phyloP scores from a whole-genome alignment of 2,888 invertebrate species.

The Cerceris ruficornis region DNA sequence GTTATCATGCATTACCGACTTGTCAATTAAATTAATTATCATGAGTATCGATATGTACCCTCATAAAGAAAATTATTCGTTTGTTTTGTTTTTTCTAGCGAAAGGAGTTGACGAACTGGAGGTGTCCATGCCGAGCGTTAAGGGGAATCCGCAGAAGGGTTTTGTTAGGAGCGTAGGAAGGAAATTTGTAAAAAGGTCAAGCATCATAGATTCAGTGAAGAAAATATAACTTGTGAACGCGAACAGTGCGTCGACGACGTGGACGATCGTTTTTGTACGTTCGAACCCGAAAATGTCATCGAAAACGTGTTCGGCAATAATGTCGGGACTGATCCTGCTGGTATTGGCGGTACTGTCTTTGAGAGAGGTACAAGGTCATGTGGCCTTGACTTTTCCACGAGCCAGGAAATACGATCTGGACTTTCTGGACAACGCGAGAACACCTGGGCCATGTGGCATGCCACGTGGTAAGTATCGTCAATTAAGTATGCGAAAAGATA shows the following conservation, averaged over 20 bases:
- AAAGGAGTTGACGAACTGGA: conserved; percentile 49
- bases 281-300: conserved; percentile 42
- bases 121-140: conserved; percentile 62
- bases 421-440: conserved; percentile 95
- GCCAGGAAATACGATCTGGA: conserved; percentile 94
- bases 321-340: conserved; percentile 37
- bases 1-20: background rate
- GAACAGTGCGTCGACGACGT: conserved; percentile 1
- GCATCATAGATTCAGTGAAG: conserved; percentile 25
- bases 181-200: conserved; percentile 33
- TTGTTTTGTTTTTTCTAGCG: conserved; percentile 7
- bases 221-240: conserved; percentile 15
- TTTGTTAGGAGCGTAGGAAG: conserved; percentile 42
- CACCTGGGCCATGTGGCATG: conserved; percentile 96
- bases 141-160: conserved; percentile 55
- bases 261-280: conserved; percentile 16
- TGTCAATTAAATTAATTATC: background rate
- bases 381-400: conserved; percentile 94
- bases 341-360: conserved; percentile 34
- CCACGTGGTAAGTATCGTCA: conserved; percentile 82
- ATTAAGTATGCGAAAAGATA: background rate
- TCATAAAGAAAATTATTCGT: too few relatives aligned
- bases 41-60: too few relatives aligned
- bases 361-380: conserved; percentile 84
- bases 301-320: conserved; percentile 35